phyloP scores from a whole-genome alignment of 2,888 invertebrate species.

The Caenorhabditis becei region DNA sequence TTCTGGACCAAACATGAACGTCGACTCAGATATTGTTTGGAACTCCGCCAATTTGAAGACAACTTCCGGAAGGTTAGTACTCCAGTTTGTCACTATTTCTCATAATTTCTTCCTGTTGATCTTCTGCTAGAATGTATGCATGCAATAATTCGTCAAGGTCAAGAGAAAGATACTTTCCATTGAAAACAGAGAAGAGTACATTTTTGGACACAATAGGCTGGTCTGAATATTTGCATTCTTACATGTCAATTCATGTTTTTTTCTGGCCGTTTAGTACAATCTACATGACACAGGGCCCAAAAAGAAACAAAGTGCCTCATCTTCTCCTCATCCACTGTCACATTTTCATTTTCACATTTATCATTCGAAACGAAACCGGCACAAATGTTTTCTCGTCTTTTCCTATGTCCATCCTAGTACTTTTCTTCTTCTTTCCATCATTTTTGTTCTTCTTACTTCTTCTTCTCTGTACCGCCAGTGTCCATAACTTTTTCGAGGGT shows the following conservation, averaged over 20 bases:
- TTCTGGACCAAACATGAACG: constrained; percentile 95
- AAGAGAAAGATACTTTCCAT: constrained; percentile 28
- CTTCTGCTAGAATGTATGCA: not conserved
- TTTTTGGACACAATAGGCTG: constrained; percentile 12
- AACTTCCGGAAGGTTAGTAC: constrained; percentile 89
- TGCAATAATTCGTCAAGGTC: constrained; percentile 47
- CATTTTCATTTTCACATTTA: constrained; percentile 44
- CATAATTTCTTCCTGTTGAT: not conserved
- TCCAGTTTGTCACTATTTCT: too few relatives aligned
- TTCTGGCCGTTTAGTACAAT: constrained; percentile 3
- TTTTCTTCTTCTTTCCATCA: constrained; percentile 14
- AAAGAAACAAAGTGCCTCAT: constrained; percentile 49
- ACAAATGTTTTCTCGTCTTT: constrained; percentile 19
- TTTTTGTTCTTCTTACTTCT: constrained; percentile 11
- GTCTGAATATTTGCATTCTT: constrained; percentile 23
- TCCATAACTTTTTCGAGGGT: constrained; percentile 2
- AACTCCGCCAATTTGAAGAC: constrained; percentile 93
- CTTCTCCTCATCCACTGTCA: constrained; percentile 33
- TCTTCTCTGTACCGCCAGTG: not conserved
- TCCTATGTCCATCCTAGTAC: not conserved
- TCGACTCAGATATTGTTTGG: constrained; percentile 91
- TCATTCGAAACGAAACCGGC: constrained; percentile 37
- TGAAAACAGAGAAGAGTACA: constrained; percentile 25
- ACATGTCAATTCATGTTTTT: constrained; percentile 21
- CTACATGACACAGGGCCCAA: constrained; percentile 16